Conservation (phyloP, 2,797 vertebrate genomes). For the Arctocebus calabarensis region DNA sequence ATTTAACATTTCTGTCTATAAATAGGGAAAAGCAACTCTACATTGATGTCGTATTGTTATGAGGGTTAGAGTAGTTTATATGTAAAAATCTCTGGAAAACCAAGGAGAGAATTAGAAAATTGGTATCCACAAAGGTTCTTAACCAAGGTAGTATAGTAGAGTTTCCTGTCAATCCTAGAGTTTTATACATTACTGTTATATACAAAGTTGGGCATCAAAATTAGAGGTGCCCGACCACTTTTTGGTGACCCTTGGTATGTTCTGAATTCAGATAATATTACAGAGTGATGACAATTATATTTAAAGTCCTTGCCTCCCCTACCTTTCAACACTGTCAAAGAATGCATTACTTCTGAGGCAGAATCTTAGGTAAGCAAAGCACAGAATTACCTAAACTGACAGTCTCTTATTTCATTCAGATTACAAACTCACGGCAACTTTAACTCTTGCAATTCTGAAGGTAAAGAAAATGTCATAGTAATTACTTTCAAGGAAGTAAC, state of each 20-base stretch:
- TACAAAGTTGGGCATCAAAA: background rate
- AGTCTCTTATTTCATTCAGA: constrained; percentile 36
- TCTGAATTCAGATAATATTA: constrained; percentile 51
- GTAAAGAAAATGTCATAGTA: background rate
- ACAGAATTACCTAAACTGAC: background rate
- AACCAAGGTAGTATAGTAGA: constrained; percentile 3
- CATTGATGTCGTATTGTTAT: background rate
- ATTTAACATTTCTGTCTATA: constrained; percentile 15
- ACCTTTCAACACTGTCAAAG: constrained; percentile 13
- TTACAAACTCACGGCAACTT: background rate
- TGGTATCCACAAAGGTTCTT: background rate
- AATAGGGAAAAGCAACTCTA: constrained; percentile 38
- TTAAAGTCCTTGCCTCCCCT: background rate
- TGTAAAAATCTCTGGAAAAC: background rate
- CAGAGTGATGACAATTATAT: background rate
- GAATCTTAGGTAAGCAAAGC: background rate
- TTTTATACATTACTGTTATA: constrained; percentile 6
- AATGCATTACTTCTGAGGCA: constrained; percentile 1
- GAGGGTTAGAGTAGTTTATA: constrained; percentile 11
- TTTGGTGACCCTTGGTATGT: background rate
- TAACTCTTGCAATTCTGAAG: constrained; percentile 51
- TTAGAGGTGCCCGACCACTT: background rate
- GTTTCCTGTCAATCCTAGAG: background rate
- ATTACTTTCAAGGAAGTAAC: background rate
- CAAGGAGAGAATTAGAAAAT: constrained; percentile 37